These are phyloP conservation scores for Ormyrus rosae DNA, from an alignment of 2,888 invertebrate genomes.

Conservation along the genomic window DNA sequence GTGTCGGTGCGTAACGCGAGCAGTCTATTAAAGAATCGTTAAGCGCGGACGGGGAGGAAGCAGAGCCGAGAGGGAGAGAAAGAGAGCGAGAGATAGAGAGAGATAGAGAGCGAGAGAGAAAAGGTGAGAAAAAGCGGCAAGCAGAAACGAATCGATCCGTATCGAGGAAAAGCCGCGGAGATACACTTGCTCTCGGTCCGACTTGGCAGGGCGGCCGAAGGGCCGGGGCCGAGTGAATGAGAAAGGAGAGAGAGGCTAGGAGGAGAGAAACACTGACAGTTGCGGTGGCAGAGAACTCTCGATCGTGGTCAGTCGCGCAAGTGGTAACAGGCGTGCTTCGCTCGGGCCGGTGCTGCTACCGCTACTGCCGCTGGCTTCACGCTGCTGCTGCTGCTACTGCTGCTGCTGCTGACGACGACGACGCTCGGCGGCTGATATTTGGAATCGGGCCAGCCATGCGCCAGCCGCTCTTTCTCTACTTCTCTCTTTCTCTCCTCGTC, in stretches of 20 bases:
- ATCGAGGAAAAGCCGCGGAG: not conserved
- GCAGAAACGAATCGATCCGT: not conserved
- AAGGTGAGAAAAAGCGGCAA: constrained; percentile 3
- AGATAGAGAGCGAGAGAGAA: constrained; percentile 1
- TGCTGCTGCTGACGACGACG: constrained; percentile 54
- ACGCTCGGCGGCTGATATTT: constrained; percentile 66
- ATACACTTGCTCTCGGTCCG: not conserved
- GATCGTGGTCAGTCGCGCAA: constrained; percentile 47
- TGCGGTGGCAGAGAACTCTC: not conserved
- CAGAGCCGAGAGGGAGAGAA: no score
- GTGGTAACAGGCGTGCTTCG: constrained; percentile 59
- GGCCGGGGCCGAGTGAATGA: not conserved
- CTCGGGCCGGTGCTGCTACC: constrained; percentile 67
- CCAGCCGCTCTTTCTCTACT: constrained; percentile 58
- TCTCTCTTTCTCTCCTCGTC: constrained; percentile 45
- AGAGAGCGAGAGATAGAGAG: not conserved
- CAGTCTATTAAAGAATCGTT: no score
- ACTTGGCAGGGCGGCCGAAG: no score
- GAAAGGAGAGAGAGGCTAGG: not conserved
- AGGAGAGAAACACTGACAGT: constrained; percentile 36
- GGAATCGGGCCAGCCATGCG: constrained; percentile 73
- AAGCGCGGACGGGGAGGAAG: no score
- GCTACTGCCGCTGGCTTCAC: constrained; percentile 66
- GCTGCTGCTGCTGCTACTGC: constrained; percentile 37
- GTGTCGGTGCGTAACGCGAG: no score